Percentiles rank a stretch among this genome's conserved stretches.
phyloP scores from a whole-genome alignment of 2,797 vertebrate genomes.

The Amphiprion clarkii region DNA sequence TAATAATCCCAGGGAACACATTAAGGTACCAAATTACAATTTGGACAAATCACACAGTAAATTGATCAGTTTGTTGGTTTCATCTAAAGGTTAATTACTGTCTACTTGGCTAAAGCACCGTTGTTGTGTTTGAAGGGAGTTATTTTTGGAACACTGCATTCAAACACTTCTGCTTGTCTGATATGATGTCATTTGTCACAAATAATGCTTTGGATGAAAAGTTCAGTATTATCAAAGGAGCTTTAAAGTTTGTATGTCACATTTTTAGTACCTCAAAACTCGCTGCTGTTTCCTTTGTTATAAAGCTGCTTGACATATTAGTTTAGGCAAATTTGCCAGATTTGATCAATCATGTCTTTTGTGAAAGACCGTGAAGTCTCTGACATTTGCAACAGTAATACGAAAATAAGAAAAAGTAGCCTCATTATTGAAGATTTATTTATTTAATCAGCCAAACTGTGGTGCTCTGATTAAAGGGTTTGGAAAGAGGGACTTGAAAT shows the following conservation, averaged over 20 bases:
- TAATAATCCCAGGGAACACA: conserved; percentile 50
- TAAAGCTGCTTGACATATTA: too few species aligned
- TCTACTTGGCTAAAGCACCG: conserved; percentile 11
- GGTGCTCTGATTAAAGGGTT: conserved; percentile 2
- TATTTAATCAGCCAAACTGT: not conserved
- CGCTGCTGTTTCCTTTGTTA: too few species aligned
- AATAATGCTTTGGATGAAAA: not conserved
- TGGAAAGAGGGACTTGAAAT: not conserved
- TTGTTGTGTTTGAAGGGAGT: conserved; percentile 1
- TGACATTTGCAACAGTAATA: not conserved
- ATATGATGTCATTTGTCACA: not conserved
- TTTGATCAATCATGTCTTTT: not conserved
- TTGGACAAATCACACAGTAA: conserved; percentile 1
- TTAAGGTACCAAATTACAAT: conserved; percentile 35
- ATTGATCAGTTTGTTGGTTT: conserved; percentile 19
- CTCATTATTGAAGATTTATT: not conserved
- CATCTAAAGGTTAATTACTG: conserved; percentile 21
- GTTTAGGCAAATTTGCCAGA: not conserved
- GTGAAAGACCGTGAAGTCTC: not conserved
- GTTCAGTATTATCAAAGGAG: too few species aligned
- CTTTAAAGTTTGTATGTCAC: not conserved
- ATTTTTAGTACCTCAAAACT: not conserved
- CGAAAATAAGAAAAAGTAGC: not conserved
- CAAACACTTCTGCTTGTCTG: not conserved
- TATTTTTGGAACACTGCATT: not conserved